Conservation (phyloP, 2,113 vertebrate species). For the Ranitomeya variabilis region DNA sequence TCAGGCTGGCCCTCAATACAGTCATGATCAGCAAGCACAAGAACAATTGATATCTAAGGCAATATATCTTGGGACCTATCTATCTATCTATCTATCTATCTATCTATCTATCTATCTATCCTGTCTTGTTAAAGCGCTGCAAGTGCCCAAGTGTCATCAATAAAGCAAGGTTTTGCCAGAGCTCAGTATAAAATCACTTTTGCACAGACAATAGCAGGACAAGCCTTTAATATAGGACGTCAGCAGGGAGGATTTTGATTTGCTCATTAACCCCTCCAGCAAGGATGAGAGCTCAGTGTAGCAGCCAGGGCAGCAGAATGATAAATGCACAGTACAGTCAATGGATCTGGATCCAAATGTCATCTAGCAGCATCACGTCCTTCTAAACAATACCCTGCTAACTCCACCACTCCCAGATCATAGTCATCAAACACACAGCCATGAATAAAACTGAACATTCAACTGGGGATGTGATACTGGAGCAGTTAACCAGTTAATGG, state of each 20-base stretch:
- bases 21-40: not conserved
- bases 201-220: slow-evolving; percentile 57
- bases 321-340: not conserved
- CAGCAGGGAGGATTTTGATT: slow-evolving; percentile 56
- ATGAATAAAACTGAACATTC: not conserved
- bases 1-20: not conserved
- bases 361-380: slow-evolving; percentile 5
- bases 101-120: not conserved
- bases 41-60: not conserved
- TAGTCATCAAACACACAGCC: not conserved
- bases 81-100: not conserved
- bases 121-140: slow-evolving; percentile 35
- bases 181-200: slow-evolving; percentile 49
- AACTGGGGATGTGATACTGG: not conserved
- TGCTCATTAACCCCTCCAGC: slow-evolving; percentile 49
- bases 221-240: slow-evolving; percentile 51
- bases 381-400: slow-evolving; percentile 38
- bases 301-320: not conserved
- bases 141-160: slow-evolving; percentile 27
- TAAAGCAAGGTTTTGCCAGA: slow-evolving; percentile 17
- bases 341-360: slow-evolving; percentile 5
- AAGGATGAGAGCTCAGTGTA: slow-evolving; percentile 7
- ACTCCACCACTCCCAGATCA: slow-evolving; percentile 52
- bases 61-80: not conserved
- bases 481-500: slow-evolving; percentile 46